A percentile compares a stretch with the other conserved stretches of the same genome.
phyloP scores from a whole-genome alignment of 2,888 invertebrate species.

The Microchrysa polita region DNA sequence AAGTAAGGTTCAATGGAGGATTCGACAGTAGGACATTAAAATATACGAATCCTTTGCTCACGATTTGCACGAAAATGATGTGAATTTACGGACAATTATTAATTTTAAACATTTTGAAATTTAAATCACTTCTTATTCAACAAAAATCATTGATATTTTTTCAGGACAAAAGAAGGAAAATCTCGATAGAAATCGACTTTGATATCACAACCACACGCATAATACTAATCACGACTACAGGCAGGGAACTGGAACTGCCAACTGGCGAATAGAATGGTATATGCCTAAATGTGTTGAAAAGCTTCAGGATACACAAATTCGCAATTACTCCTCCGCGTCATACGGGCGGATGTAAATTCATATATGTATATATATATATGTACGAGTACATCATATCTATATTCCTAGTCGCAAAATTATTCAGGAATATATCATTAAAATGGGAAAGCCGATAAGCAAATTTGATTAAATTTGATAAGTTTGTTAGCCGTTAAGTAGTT shows the following conservation, averaged over 20 bases:
- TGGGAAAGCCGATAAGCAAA: slow-evolving; percentile 35
- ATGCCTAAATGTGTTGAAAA: background rate
- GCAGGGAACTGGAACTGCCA: background rate
- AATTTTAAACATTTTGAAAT: no score
- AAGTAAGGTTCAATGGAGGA: background rate
- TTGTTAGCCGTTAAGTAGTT: slow-evolving; percentile 24
- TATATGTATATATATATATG: background rate
- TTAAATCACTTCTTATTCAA: slow-evolving; percentile 21
- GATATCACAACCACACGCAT: slow-evolving; percentile 20
- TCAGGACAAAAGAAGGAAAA: slow-evolving; percentile 25
- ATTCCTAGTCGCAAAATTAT: slow-evolving; percentile 1
- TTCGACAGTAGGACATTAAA: background rate
- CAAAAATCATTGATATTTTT: background rate
- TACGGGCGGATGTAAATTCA: background rate
- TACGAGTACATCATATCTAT: background rate
- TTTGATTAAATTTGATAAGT: slow-evolving; percentile 43
- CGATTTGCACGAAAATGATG: no score
- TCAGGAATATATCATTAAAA: slow-evolving; percentile 19
- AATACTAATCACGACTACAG: background rate
- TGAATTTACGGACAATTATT: no score
- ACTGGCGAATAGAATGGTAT: background rate
- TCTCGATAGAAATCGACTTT: slow-evolving; percentile 15
- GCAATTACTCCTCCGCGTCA: no score
- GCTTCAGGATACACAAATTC: slow-evolving; percentile 15
- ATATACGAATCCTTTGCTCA: no score